Base-by-base conservation (phyloP, 2,888 invertebrate species). In the Bombyx huttoni region DNA sequence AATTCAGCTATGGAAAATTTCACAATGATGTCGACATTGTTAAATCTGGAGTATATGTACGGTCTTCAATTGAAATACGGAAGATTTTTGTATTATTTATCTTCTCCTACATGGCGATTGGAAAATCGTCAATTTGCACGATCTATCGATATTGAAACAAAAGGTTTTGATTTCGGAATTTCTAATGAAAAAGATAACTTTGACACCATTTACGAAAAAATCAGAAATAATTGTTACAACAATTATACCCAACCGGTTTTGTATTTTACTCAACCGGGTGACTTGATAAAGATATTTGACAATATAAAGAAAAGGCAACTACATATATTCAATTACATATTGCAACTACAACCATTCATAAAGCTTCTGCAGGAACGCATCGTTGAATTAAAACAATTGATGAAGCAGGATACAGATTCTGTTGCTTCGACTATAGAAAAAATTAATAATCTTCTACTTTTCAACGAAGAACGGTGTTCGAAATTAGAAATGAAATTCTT, bases 41-140 rank as follows among this genome's bases (percentile, higher is more conserved):
- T 92, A 55, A 87, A 89, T 33, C 80, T 92, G 52, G 92, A 92
- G 62, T 92, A 92, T 63, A 87, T 86, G 58, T 93, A 92, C 87
- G 72, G 89, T 50, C 76, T 89, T 49, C 90, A 90, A 53, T 92
- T 91, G 68, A 90, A 91, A 73, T 93, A 92, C 70, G 92, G 92
- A 51, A 88, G 90, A 61, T 93, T 93, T 77, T 76, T 93, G n/a
- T 91, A 90, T 69, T 89, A 90, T 63, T 74, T 93, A n/a, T 91
- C 92, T 46, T 92, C 92, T 1, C 83, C 90, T 47, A 78, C 82
- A 34, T 92, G 92, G 92, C 83, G 91, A 33, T 68, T 72, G 47
- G 73, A 83, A 56, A 77, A 91, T 61, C 90, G 91, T 63, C 78
- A 80, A 50, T 88, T 87, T 60, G 87, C 88, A 13, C 69, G 61